Evolutionary conservation across 2,797 vertebrate genomes (phyloP).

Genomic region (Champsocephalus esox): DNA sequence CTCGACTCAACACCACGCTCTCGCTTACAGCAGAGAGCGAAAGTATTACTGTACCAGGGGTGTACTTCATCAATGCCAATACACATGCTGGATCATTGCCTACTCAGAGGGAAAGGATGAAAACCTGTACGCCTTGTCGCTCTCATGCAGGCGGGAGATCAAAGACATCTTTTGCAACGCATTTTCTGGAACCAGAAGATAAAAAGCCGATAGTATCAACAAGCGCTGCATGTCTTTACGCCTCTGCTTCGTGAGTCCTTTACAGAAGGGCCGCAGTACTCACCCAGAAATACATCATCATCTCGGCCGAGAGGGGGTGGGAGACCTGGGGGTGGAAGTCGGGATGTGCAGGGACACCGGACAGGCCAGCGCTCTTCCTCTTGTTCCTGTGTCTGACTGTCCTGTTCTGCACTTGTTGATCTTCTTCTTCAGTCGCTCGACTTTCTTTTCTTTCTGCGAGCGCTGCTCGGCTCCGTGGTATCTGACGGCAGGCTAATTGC

Average conservation of each 20-base stretch:
- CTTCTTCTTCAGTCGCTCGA: conserved; percentile 42
- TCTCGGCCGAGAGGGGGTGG: conserved; percentile 60
- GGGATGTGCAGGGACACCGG: conserved; percentile 48
- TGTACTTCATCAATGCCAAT: conserved; percentile 36
- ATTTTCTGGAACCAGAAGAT: neutral
- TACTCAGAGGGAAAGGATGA: neutral
- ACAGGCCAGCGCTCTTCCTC: conserved; percentile 54
- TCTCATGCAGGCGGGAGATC: neutral
- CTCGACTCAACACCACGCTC: conserved; percentile 19
- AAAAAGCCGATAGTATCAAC: neutral
- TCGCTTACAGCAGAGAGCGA: conserved; percentile 13
- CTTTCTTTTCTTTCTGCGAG: conserved; percentile 5
- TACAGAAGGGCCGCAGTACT: conserved; percentile 63
- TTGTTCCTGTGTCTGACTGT: conserved; percentile 30
- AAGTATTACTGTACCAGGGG: conserved; percentile 5
- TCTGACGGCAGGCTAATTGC: conserved; percentile 40
- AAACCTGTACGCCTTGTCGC: conserved; percentile 20
- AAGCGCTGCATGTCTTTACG: neutral
- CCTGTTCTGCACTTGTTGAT: conserved; percentile 23
- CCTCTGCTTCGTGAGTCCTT: neutral
- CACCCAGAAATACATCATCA: conserved; percentile 84
- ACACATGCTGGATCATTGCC: conserved; percentile 13
- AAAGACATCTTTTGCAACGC: neutral
- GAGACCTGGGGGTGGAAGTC: conserved; percentile 50
- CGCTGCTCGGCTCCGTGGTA: conserved; percentile 35